Percentiles rank a stretch among this genome's conserved stretches.
phyloP scores from a whole-genome alignment of 2,888 invertebrate genomes.

The Odiellus spinosus region DNA sequence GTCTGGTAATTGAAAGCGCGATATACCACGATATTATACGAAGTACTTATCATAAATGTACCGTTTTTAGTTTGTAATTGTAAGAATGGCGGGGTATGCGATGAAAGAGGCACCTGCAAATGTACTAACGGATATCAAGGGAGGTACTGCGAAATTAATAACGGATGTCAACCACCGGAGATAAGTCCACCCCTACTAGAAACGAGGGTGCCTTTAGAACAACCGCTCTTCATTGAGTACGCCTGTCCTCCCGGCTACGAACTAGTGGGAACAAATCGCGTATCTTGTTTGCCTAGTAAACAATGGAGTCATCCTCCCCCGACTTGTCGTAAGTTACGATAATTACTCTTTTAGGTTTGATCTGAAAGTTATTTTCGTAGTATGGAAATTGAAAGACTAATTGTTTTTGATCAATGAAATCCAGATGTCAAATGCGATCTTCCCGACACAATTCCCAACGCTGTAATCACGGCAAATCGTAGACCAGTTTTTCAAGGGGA shows the following conservation, averaged over 20 bases:
- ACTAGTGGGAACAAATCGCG: constrained; percentile 7
- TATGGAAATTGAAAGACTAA: no score
- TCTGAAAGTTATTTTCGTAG: no score
- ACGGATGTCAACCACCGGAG: constrained; percentile 9
- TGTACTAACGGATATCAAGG: constrained; percentile 13
- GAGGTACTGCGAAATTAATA: constrained; percentile 11
- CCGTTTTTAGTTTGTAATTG: constrained; percentile 14
- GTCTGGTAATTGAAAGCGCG: constrained; percentile 11
- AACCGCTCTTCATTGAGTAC: constrained; percentile 10
- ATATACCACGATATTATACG: not conserved
- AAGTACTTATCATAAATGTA: not conserved
- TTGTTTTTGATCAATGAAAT: no score
- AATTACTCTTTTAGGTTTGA: not conserved
- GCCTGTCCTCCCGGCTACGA: constrained; percentile 7
- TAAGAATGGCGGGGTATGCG: constrained; percentile 14
- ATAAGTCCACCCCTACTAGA: constrained; percentile 3
- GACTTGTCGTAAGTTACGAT: constrained; percentile 12
- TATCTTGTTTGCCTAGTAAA: constrained; percentile 7
- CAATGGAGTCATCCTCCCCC: constrained; percentile 13
- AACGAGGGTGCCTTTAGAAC: constrained; percentile 4
- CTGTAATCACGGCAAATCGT: constrained; percentile 4
- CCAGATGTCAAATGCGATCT: no score
- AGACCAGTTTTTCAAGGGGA: constrained; percentile 12
- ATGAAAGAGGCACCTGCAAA: constrained; percentile 9
- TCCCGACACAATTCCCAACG: no score